These are phyloP conservation scores for Mycetomoellerius zeteki DNA, from an alignment of 1,140 invertebrate species.

Conservation along the genomic window DNA sequence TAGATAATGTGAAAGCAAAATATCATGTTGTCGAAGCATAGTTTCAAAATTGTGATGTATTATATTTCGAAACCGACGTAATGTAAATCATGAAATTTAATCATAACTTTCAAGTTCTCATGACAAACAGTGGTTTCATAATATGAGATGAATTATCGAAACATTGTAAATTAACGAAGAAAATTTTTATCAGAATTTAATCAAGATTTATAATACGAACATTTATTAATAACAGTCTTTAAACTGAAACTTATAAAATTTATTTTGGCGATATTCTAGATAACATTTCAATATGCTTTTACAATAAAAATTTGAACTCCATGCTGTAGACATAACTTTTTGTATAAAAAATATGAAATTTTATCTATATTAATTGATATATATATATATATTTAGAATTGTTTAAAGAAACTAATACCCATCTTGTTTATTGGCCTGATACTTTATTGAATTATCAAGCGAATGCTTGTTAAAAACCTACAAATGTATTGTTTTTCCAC, in stretches of 20 bases:
- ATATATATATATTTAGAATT: no score
- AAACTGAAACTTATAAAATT: not conserved
- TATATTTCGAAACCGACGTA: not conserved
- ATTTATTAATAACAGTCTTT: not conserved
- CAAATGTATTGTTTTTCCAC: no score
- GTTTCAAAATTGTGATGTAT: slow-evolving; percentile 5
- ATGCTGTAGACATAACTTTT: not conserved
- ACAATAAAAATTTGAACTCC: not conserved
- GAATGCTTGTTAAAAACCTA: no score
- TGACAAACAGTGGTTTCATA: not conserved
- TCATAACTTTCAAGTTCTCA: not conserved
- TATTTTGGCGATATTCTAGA: not conserved
- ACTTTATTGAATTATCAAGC: no score
- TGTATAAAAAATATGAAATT: no score
- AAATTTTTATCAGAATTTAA: not conserved
- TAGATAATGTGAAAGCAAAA: not conserved
- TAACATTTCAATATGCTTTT: not conserved
- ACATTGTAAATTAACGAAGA: not conserved
- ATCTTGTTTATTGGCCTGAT: no score
- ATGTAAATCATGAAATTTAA: slow-evolving; percentile 7
- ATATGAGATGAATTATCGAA: not conserved
- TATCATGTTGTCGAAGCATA: not conserved
- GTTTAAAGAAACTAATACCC: no score
- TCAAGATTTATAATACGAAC: not conserved
- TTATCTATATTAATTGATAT: no score